These are phyloP conservation scores for Mus musculus DNA, from an alignment of 2,113 vertebrate genomes.

Conservation along the genomic window DNA sequence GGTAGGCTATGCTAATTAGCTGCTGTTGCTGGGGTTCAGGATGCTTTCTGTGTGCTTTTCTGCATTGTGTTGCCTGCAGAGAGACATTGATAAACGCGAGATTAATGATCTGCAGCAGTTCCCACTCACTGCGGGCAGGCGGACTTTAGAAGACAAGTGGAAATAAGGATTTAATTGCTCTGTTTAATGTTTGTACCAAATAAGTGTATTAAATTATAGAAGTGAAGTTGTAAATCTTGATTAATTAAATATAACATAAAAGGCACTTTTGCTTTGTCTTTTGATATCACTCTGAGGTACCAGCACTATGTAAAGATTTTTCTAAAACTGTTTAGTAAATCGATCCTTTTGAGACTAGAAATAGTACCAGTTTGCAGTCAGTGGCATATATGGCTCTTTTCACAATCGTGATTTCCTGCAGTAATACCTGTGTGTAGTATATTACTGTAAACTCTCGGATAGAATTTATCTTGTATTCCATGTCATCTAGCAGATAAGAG, in stretches of 20 bases:
- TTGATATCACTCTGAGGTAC: constrained; percentile 40
- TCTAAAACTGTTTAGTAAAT: constrained; percentile 57
- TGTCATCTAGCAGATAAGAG: not conserved
- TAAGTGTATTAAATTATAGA: constrained; percentile 39
- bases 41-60: constrained; percentile 92
- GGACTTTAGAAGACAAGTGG: constrained; percentile 82
- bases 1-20: constrained; percentile 99
- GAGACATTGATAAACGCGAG: constrained; percentile 96
- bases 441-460: not conserved
- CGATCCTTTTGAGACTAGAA: constrained; percentile 1
- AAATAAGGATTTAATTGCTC: constrained; percentile 84
- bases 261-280: constrained; percentile 21
- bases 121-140: constrained; percentile 91
- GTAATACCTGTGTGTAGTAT: constrained; percentile 14
- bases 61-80: constrained; percentile 97
- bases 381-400: constrained; percentile 39
- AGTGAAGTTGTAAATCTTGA: constrained; percentile 60
- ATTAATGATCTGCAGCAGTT: constrained; percentile 95
- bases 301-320: constrained; percentile 30
- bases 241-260: constrained; percentile 51
- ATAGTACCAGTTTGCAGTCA: not conserved
- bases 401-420: constrained; percentile 31
- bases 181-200: constrained; percentile 78
- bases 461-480: not conserved
- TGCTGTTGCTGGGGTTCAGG: constrained; percentile 99